Base-by-base conservation (phyloP, 2,797 vertebrate species). In the Takifugu rubripes region DNA sequence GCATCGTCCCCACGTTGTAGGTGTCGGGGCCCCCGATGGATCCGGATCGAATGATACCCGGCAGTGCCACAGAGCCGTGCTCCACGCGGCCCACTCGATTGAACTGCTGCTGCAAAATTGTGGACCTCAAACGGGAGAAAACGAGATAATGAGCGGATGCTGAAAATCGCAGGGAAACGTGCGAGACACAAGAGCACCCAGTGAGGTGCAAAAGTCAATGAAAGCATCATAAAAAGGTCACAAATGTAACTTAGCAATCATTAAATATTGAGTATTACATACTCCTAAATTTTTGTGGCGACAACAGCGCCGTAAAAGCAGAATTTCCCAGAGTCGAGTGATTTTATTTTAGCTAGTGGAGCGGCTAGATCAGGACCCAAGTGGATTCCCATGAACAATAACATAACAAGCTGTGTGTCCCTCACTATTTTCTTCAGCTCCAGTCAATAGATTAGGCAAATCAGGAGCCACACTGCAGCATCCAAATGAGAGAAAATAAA, bases 21-120 rank as follows among this genome's bases (percentile, higher is more conserved):
- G 92, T 94, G 88, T 99, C 97, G 0, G 96, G 96, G 6, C 95
- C 95, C 0, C 94, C 95, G 0, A 90, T 66, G 29, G 96, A 96
- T 27, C 97, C 96, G 0, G 97, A 97, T 12, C 96, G 94, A 90
- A 99, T 99, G 66, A 98, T 94, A 0, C 96, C 97, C 0, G 96
- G 96, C 56, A 99, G 87, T 0, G 97, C 97, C 46, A 99, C 96
- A 0, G 95, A 98, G 66, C 95, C 94, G 0, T 97, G 96, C 74
- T 99, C 97, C 47, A 92, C 95, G 8, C 95, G 94, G 1, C 97
- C 97, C 0, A 95, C 94, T 0, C 95, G 91, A 81, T 97, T 99
- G 66, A 98, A 96, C 84, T 99, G 97, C 87, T 99, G 97, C 87
- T 99, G 97, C 82, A 98, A 77, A 75, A 99, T 98, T 25, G 95